These are phyloP conservation scores for Vanessa cardui DNA, from an alignment of 2,888 invertebrate genomes.

Conservation along the genomic window DNA sequence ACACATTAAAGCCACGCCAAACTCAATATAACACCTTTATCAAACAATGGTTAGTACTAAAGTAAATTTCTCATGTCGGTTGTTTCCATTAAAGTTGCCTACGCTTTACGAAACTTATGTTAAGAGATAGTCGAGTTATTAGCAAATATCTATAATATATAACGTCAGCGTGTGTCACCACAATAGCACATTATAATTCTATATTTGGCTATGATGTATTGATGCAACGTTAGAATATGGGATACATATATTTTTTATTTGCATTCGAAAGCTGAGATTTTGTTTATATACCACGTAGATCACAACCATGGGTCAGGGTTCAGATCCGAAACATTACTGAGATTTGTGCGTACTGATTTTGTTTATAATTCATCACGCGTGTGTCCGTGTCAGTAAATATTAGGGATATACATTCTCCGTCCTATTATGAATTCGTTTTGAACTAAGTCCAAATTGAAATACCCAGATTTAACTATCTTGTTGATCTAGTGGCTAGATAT, in stretches of 20 bases:
- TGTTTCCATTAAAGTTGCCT: constrained; percentile 42
- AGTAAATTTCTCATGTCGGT: constrained; percentile 40
- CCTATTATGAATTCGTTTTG: no score
- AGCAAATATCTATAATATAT: constrained; percentile 25
- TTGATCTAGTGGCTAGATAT: no score
- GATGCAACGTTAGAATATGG: not conserved
- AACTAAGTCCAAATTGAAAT: no score
- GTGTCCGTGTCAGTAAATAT: no score
- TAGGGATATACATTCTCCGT: no score
- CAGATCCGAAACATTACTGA: no score
- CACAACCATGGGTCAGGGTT: no score
- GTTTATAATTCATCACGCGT: no score
- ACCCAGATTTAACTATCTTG: no score
- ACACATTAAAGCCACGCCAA: constrained; percentile 35
- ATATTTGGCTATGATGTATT: constrained; percentile 16
- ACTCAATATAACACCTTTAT: constrained; percentile 40
- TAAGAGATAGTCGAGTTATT: constrained; percentile 37
- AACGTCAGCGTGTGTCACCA: constrained; percentile 13
- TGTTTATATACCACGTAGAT: no score
- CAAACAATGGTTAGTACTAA: constrained; percentile 42
- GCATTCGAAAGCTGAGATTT: no score
- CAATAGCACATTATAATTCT: constrained; percentile 25
- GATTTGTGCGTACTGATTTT: no score
- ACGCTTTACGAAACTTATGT: constrained; percentile 43
- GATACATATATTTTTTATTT: not conserved